Evolutionary conservation across 2,113 vertebrate genomes (phyloP).

Genomic region (Falcunculus frontatus): DNA sequence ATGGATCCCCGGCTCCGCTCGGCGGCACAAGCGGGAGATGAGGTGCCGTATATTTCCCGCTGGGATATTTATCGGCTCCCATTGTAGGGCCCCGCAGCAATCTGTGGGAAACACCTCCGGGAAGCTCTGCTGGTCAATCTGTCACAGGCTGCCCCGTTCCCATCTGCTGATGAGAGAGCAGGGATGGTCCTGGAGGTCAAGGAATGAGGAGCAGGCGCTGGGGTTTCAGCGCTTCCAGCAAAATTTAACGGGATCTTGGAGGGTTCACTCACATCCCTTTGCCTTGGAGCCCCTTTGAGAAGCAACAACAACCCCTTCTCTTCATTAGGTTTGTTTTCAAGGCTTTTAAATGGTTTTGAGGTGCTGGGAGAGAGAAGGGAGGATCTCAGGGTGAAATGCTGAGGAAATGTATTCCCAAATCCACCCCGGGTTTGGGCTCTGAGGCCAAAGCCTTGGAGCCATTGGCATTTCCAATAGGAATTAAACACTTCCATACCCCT

Average conservation of each 20-base stretch:
- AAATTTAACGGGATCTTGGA: not conserved
- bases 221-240: not conserved
- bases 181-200: not conserved
- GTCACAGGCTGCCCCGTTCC: not conserved
- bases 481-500: not conserved
- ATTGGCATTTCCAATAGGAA: not conserved
- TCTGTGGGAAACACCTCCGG: constrained; percentile 48
- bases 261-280: not conserved
- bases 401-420: not conserved
- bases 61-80: constrained; percentile 44
- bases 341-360: not conserved
- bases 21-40: not conserved
- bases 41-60: constrained; percentile 37
- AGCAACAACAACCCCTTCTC: not conserved
- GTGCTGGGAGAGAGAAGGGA: not conserved
- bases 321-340: not conserved
- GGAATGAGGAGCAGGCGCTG: not conserved
- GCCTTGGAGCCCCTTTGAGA: not conserved
- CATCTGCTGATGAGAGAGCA: not conserved
- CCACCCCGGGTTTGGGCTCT: not conserved
- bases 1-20: constrained; percentile 19
- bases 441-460: not conserved
- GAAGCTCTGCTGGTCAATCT: constrained; percentile 14
- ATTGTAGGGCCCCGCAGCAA: not conserved
- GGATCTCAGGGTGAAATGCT: not conserved